Evolutionary conservation across 2,113 vertebrate genomes (phyloP).

Genomic region (Numenius arquata): DNA sequence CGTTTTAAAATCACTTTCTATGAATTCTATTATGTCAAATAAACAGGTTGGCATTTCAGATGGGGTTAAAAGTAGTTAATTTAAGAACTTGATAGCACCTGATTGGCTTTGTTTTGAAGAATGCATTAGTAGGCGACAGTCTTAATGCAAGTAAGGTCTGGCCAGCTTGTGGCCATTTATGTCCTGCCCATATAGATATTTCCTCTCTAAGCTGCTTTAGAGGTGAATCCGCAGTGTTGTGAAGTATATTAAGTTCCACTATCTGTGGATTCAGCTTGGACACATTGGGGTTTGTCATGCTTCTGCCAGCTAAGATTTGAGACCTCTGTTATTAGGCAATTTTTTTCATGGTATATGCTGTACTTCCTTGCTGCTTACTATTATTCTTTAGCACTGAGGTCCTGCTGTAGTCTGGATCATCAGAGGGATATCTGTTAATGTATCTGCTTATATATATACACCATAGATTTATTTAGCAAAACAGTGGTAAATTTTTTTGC

Average conservation of each 20-base stretch:
- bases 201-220: neutral
- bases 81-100: neutral
- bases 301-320: neutral
- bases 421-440: neutral
- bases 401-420: neutral
- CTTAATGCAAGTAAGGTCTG: neutral
- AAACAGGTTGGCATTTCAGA: neutral
- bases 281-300: neutral
- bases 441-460: neutral
- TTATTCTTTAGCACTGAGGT: neutral
- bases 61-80: neutral
- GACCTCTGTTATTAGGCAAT: neutral
- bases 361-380: neutral
- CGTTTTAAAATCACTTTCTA: slow-evolving; percentile 32
- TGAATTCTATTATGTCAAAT: neutral
- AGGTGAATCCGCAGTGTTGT: neutral
- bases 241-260: neutral
- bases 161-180: neutral
- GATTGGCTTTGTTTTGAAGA: neutral
- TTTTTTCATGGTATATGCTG: neutral
- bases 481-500: neutral
- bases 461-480: neutral
- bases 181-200: neutral
- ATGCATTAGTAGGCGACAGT: neutral
- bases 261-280: neutral